These are phyloP conservation scores for Selene dorsalis DNA, from an alignment of 2,797 vertebrate genomes.

Conservation along the genomic window DNA sequence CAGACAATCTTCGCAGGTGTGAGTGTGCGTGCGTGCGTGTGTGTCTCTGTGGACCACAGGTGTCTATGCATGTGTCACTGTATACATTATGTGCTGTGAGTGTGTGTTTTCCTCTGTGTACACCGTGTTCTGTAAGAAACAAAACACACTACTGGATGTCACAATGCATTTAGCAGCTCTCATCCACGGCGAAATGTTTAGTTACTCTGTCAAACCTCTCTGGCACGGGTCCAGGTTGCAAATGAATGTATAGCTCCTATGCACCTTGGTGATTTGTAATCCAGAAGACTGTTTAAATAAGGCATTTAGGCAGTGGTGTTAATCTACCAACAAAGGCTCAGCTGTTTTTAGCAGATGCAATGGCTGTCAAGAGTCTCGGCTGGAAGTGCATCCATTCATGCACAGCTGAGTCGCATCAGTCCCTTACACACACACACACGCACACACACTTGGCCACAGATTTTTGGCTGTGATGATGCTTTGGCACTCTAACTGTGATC, in stretches of 20 bases:
- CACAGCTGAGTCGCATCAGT: conserved; percentile 61
- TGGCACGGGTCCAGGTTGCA: conserved; percentile 66
- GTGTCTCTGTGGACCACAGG: conserved; percentile 34
- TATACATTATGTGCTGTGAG: background rate
- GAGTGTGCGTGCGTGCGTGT: conserved; percentile 41
- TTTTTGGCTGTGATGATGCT: conserved; percentile 45
- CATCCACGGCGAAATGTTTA: conserved; percentile 74
- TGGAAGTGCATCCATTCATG: conserved; percentile 42
- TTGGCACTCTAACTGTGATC: conserved; percentile 60
- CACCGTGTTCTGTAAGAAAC: conserved; percentile 62
- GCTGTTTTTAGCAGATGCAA: conserved; percentile 56
- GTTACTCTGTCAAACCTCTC: conserved; percentile 74
- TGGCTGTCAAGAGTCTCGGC: conserved; percentile 50
- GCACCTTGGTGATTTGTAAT: conserved; percentile 69
- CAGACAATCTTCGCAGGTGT: conserved; percentile 44
- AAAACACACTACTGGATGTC: conserved; percentile 74
- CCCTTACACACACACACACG: conserved; percentile 28
- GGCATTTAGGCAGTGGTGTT: conserved; percentile 59
- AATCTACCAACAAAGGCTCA: conserved; percentile 56
- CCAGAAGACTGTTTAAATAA: conserved; percentile 65
- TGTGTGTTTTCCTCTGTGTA: conserved; percentile 50
- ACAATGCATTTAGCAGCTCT: conserved; percentile 71
- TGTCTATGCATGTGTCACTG: conserved; percentile 34
- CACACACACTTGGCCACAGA: conserved; percentile 21
- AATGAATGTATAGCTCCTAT: conserved; percentile 73